Base-by-base conservation (phyloP, 2,888 invertebrate genomes). In the Helicoverpa assulta region DNA sequence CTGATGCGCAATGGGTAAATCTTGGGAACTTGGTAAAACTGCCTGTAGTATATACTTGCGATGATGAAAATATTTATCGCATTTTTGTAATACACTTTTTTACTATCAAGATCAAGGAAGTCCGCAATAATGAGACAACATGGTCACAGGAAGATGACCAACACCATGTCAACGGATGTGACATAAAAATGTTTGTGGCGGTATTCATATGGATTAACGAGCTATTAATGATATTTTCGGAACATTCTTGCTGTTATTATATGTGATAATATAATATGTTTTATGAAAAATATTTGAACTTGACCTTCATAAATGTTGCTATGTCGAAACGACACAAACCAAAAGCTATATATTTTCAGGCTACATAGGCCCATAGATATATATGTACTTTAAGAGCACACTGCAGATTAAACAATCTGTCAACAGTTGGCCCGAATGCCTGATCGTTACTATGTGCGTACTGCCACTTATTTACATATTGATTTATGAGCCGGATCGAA, bases 141-240 rank as follows among this genome's bases (percentile, higher is more conserved):
- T 52, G 10, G 52, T 60, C 10, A 7, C 55, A 61, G 53, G 47
- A 57, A 67, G 53, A 16, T 56, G 54, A 55, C 57, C 40, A 40
- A 40, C 12, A 40, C 14, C 7, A 68, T 60, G 59, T 58, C 52
- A 55, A 56, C 72, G 70, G 70, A 70, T 67, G 61, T 37, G 52
- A 56, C 62, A 68, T 65, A 55, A 69, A 75, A 63, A 63, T 43
- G 18, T 56, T 54, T 65, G 56, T 68, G 61, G 55, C 55, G 67
- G 56, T 67, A 63, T 52, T 50, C 72, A 72, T 19, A 37, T 43
- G 21, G 47, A 43, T 52, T 73, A 72, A 73, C 63, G 73, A 72
- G 62, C 67, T 67, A 65, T 59, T 63, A 52, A 50, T 72, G 18
- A 47, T 73, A 63, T 73, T 72, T 55, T 33, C 7, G 43, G 47